Conservation (phyloP, 2,797 vertebrate genomes). For the Falco novaeseelandiae region DNA sequence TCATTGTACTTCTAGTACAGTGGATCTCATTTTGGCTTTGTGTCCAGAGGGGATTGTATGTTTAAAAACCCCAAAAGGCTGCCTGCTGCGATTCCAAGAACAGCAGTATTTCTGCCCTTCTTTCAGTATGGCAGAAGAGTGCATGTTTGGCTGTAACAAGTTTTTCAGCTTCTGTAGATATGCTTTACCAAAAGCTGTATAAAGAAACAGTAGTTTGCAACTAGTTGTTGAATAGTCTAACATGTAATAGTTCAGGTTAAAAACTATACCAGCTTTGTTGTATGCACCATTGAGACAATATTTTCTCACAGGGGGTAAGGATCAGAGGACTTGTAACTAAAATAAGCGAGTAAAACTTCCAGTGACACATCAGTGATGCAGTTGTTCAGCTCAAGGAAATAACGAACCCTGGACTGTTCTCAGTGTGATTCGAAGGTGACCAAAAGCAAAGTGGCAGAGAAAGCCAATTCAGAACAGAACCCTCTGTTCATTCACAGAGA, state of each 20-base stretch:
- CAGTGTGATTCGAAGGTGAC: background rate
- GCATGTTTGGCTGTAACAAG: background rate
- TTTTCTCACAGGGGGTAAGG: background rate
- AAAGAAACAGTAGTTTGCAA: background rate
- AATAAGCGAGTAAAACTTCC: no score
- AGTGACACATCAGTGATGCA: background rate
- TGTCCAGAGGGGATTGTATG: background rate
- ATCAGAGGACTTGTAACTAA: no score
- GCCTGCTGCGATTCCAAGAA: background rate
- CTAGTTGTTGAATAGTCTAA: background rate
- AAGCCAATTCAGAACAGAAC: background rate
- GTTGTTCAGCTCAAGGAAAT: background rate
- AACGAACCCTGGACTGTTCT: background rate
- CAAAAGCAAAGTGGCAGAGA: background rate
- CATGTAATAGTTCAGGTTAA: background rate
- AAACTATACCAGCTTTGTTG: background rate
- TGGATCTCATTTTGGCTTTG: background rate
- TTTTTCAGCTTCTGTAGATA: background rate
- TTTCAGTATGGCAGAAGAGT: background rate
- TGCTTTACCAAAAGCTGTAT: background rate
- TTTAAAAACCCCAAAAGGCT: background rate
- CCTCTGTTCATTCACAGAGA: background rate
- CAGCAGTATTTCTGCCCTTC: background rate
- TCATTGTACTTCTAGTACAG: background rate
- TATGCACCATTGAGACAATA: no score